Conservation (phyloP, 2,797 vertebrate species). For the Babyrousa celebensis region DNA sequence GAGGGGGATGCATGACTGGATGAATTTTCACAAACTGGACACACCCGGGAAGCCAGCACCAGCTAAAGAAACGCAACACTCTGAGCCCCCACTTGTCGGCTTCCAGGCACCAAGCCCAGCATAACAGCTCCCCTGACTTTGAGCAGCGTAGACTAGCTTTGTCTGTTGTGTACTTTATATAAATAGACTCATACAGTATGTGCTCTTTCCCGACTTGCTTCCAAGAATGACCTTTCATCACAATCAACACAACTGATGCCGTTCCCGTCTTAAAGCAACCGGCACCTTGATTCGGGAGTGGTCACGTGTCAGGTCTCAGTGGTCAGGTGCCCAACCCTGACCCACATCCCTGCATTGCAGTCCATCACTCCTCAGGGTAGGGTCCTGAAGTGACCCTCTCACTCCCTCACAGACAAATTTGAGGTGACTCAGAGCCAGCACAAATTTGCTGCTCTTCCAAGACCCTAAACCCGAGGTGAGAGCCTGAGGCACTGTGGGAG, state of each 20-base stretch:
- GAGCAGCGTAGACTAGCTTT: neutral
- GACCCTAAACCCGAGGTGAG: neutral
- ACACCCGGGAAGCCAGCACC: neutral
- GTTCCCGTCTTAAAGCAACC: neutral
- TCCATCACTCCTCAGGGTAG: rapidly evolving
- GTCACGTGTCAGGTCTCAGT: rapidly evolving
- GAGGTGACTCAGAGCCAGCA: too few species aligned
- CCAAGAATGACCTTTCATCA: neutral
- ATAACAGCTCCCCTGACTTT: neutral
- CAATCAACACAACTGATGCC: neutral
- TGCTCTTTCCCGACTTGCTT: neutral
- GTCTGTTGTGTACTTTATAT: neutral
- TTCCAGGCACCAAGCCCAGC: neutral
- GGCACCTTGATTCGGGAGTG: neutral
- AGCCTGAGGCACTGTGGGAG: neutral
- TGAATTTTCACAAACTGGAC: neutral
- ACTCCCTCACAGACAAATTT: neutral
- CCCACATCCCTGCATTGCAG: neutral
- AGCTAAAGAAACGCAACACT: neutral
- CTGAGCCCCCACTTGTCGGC: rapidly evolving
- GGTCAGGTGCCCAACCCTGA: rapidly evolving
- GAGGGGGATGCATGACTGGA: too few species aligned
- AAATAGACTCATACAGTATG: neutral
- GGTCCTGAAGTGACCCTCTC: neutral
- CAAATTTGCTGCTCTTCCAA: neutral